Conservation (phyloP, 2,888 invertebrate species). For the Chrysodeixis includens region DNA sequence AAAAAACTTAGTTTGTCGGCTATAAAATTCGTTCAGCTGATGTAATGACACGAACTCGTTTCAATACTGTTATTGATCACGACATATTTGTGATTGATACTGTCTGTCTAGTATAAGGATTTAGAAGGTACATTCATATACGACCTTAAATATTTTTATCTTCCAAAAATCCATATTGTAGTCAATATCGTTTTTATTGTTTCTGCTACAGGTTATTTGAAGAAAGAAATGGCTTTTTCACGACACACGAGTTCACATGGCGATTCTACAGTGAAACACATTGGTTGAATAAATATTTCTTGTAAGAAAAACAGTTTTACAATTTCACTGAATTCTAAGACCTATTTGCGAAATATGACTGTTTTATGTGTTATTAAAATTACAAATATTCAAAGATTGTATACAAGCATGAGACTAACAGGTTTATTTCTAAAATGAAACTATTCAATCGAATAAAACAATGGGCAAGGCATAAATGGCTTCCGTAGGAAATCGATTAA, state of each 20-base stretch:
- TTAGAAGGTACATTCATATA: conserved; percentile 30
- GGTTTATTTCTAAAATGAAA: background rate
- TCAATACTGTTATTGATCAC: conserved; percentile 43
- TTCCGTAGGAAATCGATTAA: background rate
- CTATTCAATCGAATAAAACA: background rate
- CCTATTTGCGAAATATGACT: background rate
- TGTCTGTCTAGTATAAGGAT: conserved; percentile 11
- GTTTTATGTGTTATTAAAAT: background rate
- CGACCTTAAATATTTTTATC: background rate
- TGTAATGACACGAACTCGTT: conserved; percentile 24
- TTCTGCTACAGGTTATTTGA: background rate
- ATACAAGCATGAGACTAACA: background rate
- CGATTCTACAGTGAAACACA: too few relatives aligned
- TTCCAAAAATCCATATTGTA: background rate
- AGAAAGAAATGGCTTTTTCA: too few relatives aligned
- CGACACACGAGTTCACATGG: too few relatives aligned
- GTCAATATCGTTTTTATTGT: background rate
- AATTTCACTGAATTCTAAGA: too few relatives aligned
- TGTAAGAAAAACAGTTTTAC: too few relatives aligned
- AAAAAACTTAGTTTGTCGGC: conserved; percentile 33
- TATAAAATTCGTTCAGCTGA: conserved; percentile 49
- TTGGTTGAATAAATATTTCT: too few relatives aligned
- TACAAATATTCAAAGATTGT: background rate
- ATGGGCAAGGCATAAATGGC: background rate
- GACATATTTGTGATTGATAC: conserved; percentile 34